Evolutionary conservation across 2,888 invertebrate species (phyloP).

Genomic region (Acanthosoma haemorrhoidale): DNA sequence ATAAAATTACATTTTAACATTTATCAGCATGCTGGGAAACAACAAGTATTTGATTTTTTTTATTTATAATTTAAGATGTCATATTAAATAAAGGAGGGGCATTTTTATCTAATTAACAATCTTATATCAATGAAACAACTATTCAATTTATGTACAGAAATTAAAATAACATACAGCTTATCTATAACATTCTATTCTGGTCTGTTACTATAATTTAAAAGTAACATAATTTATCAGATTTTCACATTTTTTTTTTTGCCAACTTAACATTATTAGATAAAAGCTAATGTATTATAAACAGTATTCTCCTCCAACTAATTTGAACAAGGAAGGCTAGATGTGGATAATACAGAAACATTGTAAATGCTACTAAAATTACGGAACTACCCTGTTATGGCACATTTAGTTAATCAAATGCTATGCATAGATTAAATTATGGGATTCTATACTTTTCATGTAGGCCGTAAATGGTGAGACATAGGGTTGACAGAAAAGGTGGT

Average conservation of each 20-base stretch:
- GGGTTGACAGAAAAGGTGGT: neutral
- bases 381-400: conserved; percentile 12
- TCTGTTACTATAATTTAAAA: neutral
- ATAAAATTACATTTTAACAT: conserved; percentile 10
- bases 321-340: neutral
- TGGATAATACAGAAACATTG: conserved; percentile 8
- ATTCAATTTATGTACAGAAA: conserved; percentile 10
- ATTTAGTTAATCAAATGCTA: conserved; percentile 1
- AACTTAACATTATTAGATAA: neutral
- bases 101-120: conserved; percentile 9
- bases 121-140: conserved; percentile 2
- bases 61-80: neutral
- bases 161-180: neutral
- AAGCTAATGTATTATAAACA: neutral
- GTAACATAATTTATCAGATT: neutral
- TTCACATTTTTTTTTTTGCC: neutral
- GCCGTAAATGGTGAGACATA: conserved; percentile 16
- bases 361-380: neutral
- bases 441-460: conserved; percentile 8
- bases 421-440: neutral
- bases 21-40: conserved; percentile 8
- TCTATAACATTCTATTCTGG: neutral
- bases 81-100: conserved; percentile 1
- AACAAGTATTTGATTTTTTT: neutral
- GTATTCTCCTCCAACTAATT: neutral